Evolutionary conservation across 2,797 vertebrate genomes (phyloP), one percentile per base, ranked within the genome.

Genomic region (Telmatherina bonti): DNA sequence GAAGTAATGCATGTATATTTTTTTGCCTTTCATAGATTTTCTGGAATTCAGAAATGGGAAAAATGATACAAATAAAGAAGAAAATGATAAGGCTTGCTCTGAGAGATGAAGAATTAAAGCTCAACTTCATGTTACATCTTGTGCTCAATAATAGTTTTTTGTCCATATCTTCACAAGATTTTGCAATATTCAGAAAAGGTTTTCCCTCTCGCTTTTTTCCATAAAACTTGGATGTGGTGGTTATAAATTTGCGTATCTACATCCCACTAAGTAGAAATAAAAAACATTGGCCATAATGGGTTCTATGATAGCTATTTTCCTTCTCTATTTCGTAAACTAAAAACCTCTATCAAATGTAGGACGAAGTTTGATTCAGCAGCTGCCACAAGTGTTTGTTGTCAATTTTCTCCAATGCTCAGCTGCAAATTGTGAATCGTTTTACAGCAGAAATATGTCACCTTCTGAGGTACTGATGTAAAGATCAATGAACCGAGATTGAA

Each of bases 1-100:
- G 7, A 11, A 36, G 63, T 69, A 62, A 80, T 72, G 27, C 12
- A 56, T 67, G 62, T 72, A 22, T 41, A 61, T 73, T 82, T 74
- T 62, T 47, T 65, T 11, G n/a, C 49, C 31, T 61, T 66, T 29
- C n/a, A 65, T 78, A 58, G 29, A 33, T 56, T 29, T 69, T 73
- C 63, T 38, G 9, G 74, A 18, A 55, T 31, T 11, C 49, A 49
- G 22, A 36, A 53, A 33, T 27, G 24, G 33, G 36, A 2, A 22
- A 53, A 52, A 15, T 30, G 3, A 4, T 38, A 38, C 1, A 38
- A 10, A 47, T 53, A 16, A 73, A 45, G 5, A 7, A 45, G 53
- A 62, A 55, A 73, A 41, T 52, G 43, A 43, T 59, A 26, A 35
- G 57, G 62, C 67, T 79, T 47, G 10, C 20, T 47, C 20, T 47